Percentiles rank a stretch among this genome's conserved stretches.
phyloP scores from a whole-genome alignment of 1,140 invertebrate genomes.

The Antheraea mylitta region DNA sequence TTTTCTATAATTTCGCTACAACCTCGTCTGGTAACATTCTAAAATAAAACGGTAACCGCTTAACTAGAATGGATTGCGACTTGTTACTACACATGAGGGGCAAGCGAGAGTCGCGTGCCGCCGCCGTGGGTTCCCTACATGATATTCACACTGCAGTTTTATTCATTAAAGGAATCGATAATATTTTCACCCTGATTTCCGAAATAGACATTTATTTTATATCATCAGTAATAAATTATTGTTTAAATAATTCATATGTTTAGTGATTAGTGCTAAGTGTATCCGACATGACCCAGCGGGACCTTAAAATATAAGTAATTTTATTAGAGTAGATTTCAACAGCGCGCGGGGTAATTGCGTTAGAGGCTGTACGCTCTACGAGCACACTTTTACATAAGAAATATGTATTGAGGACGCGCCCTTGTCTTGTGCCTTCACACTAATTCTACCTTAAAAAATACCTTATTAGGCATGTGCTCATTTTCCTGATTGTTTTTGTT shows the following conservation, averaged over 20 bases:
- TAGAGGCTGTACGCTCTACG: not conserved
- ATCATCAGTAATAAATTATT: not conserved
- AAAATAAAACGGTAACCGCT: not conserved
- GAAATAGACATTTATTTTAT: too few relatives aligned
- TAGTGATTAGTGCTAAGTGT: not conserved
- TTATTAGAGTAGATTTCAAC: not conserved
- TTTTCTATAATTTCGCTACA: not conserved
- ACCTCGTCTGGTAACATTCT: not conserved
- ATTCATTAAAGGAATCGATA: too few relatives aligned
- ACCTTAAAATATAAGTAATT: not conserved
- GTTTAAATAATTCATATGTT: not conserved
- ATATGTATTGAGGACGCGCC: not conserved
- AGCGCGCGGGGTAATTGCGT: not conserved
- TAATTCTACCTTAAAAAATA: not conserved
- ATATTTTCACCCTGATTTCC: too few relatives aligned
- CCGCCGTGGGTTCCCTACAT: not conserved
- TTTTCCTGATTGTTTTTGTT: constrained; percentile 1
- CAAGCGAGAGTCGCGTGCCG: not conserved
- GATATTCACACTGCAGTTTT: too few relatives aligned
- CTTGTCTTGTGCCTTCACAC: not conserved
- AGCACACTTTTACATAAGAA: not conserved
- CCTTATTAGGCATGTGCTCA: not conserved
- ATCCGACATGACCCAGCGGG: not conserved
- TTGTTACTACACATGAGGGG: not conserved
- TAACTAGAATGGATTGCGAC: not conserved